Evolutionary conservation across 2,888 invertebrate genomes (phyloP), one percentile per base, ranked within the genome.

Genomic region (Tipula helvola): DNA sequence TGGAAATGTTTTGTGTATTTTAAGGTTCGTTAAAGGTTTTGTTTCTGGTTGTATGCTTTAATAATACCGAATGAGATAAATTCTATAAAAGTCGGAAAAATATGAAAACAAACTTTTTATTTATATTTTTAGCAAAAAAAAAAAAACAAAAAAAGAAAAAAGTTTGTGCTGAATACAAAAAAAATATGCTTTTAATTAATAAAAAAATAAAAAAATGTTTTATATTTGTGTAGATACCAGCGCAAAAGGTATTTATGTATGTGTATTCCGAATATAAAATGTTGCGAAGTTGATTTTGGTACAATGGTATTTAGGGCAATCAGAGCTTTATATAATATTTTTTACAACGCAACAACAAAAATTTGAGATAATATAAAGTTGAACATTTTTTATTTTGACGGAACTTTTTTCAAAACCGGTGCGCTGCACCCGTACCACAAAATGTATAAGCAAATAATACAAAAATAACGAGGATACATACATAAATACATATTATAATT

Each of bases 11-110:
- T 71, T 71, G 71, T 71, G 71, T 71, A 71, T 71, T 71, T 71
- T 71, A 71, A 71, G 71, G 71, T 71, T 71, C 71, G 71, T 71
- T 71, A 71, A 71, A 71, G 71, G 71, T 71, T 71, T 71, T 71
- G 71, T 71, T 71, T 28, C 71, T 71, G 71, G 8, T 28, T 28
- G 28, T 28, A 71, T 28, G 71, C 71, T 71, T 71, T 71, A 71
- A 71, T 71, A 71, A 71, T 28, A 71, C 18, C 28, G 71, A 71
- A 71, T 71, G 71, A 71, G 71, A 71, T 71, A 71, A 71, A 71
- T 39, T 12, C 7, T 71, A 28, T 39, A 7, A 28, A 71, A 71
- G 10, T 1, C 28, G 7, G 28, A 71, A 57, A 71, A 28, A 71
- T 71, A 71, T 71, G 28, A 71, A 71, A 71, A 71, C 71, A 71